These are phyloP conservation scores for Polypterus senegalus DNA, from an alignment of 2,113 vertebrate genomes.

Conservation along the genomic window DNA sequence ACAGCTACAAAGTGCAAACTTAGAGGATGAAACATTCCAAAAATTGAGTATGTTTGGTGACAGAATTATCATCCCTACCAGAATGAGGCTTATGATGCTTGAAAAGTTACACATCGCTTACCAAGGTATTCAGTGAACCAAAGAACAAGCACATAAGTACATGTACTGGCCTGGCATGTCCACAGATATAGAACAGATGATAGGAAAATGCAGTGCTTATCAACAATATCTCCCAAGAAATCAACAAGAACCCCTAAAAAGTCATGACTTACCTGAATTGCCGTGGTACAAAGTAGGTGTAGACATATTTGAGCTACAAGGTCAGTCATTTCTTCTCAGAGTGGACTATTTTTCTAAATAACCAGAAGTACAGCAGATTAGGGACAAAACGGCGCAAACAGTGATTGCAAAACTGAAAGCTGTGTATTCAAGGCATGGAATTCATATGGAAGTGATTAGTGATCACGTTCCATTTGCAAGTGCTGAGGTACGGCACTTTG, in stretches of 20 bases:
- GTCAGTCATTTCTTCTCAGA: slow-evolving; percentile 15
- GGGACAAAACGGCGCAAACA: no score
- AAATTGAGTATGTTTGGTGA: slow-evolving; percentile 1
- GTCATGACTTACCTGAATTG: slow-evolving; percentile 13
- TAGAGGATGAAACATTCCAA: not conserved
- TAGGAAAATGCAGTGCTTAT: not conserved
- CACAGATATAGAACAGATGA: not conserved
- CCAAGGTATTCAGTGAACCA: not conserved
- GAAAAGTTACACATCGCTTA: not conserved
- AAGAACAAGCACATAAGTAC: not conserved
- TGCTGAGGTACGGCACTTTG: no score
- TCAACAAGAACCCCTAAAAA: slow-evolving; percentile 2
- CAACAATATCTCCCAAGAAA: not conserved
- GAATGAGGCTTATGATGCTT: not conserved
- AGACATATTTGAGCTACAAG: slow-evolving; percentile 22
- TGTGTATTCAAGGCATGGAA: no score
- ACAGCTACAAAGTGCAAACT: no score
- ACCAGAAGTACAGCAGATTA: no score
- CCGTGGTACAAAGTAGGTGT: slow-evolving; percentile 18
- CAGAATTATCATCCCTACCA: slow-evolving; percentile 7
- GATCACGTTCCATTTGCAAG: no score
- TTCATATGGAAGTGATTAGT: no score
- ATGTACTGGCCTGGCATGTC: slow-evolving; percentile 6
- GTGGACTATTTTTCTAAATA: slow-evolving; percentile 30
- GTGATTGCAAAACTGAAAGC: no score